Conservation (phyloP, 2,888 invertebrate species). For the Branchipolynoe longqiensis region DNA sequence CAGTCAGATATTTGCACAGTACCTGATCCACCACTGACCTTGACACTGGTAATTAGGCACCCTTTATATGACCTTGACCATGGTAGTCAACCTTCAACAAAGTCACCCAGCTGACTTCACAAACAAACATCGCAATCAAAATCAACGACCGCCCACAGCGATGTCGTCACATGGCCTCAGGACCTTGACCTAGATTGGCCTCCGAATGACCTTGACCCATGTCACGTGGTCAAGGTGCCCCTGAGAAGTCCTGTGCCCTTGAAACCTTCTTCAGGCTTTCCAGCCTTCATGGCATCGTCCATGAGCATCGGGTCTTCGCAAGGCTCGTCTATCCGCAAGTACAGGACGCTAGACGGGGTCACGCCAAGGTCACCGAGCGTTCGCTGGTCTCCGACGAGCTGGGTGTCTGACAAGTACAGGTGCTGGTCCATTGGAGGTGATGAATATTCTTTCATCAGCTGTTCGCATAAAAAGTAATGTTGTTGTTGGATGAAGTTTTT, state of each 20-base stretch:
- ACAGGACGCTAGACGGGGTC: slow-evolving; percentile 75
- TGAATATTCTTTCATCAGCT: slow-evolving; percentile 82
- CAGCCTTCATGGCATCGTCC: slow-evolving; percentile 73
- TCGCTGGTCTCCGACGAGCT: slow-evolving; percentile 74
- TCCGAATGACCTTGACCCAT: neutral
- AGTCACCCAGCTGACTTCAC: no score
- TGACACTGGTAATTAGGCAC: no score
- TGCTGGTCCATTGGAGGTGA: slow-evolving; percentile 82
- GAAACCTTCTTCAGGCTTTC: slow-evolving; percentile 79
- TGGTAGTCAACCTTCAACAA: no score
- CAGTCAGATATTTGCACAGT: no score
- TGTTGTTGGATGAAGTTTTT: no score
- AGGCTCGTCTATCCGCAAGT: slow-evolving; percentile 79
- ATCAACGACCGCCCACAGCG: no score
- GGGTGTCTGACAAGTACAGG: slow-evolving; percentile 76
- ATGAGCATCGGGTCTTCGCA: slow-evolving; percentile 75
- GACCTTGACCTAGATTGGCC: slow-evolving; percentile 10
- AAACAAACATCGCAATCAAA: no score
- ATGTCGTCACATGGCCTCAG: neutral
- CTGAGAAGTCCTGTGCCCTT: slow-evolving; percentile 78
- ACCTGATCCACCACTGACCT: no score
- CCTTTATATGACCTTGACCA: no score
- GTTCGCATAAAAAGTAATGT: no score
- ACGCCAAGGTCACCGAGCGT: slow-evolving; percentile 77
- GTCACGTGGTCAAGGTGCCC: slow-evolving; percentile 14